Evolutionary conservation across 2,797 vertebrate genomes (phyloP), one percentile per base, ranked within the genome.

Genomic region (Sebastes iracundus): DNA sequence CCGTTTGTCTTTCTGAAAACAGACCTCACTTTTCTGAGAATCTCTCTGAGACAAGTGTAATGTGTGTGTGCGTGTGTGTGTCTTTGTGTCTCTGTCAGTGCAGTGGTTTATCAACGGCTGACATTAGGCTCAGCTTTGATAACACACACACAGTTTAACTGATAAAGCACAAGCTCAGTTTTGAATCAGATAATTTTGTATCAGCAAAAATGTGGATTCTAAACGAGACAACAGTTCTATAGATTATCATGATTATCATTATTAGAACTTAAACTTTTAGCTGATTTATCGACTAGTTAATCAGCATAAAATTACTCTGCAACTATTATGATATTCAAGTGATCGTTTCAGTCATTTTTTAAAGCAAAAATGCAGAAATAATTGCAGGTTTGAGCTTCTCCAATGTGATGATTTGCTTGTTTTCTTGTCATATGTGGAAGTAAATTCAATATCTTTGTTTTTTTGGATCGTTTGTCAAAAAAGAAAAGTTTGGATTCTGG

Each of bases 21-120:
- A 75, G 53, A 38, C 63, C 13, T 79, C 72, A 72, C 33, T n/a
- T 84, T 93, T 90, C 90, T 61, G 66, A 85, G 90, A 90, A 90
- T 58, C 32, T 32, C 6, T 49, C 28, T 33, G 69, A 72, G 70
- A 56, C 1, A 3, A 38, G 38, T 14, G 66, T 61, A 7, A 10
- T 20, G 58, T 23, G 84, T 32, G 66, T 42, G 38, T 3, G 38
- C 6, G 25, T 1, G 22, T 10, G 25, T 35, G 82, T 72, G 75
- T 73, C 52, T 38, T 38, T 38, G 80, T 64, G 66, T 68, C 35
- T 18, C 5, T 3, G 35, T 62, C n/a, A 10, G 49, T 32, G 61
- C 22, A 52, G n/a, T 25, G 68, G 67, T 83, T 92, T 90, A 93
- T 92, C 88, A 80, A 35, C 55, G 32, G 53, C 77, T 80, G 66